phyloP scores from a whole-genome alignment of 1,140 invertebrate genomes.

The Macrotrachela quadricornifera region DNA sequence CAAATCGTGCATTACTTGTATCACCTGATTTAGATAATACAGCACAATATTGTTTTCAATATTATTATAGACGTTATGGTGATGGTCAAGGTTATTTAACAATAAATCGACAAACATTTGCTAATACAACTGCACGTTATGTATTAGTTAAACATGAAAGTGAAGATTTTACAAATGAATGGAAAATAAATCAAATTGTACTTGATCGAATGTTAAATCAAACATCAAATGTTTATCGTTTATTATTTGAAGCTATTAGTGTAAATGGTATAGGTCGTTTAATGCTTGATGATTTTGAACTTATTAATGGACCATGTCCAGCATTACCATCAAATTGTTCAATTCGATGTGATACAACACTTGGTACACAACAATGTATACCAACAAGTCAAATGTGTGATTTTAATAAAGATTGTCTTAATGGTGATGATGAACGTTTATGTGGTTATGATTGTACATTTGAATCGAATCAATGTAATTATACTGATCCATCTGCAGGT shows the following conservation, averaged over 20 bases:
- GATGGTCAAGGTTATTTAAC: too few relatives aligned
- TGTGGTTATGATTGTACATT: slow-evolving; percentile 15
- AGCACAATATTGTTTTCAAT: neutral
- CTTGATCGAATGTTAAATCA: too few relatives aligned
- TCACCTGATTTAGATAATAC: slow-evolving; percentile 4
- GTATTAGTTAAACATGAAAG: too few relatives aligned
- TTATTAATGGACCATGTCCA: neutral
- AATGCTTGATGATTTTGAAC: slow-evolving; percentile 4
- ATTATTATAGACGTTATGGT: neutral
- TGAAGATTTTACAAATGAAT: too few relatives aligned
- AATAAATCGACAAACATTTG: too few relatives aligned
- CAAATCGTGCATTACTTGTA: slow-evolving; percentile 1
- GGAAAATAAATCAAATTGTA: too few relatives aligned
- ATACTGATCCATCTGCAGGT: slow-evolving; percentile 7
- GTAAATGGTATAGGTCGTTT: too few relatives aligned
- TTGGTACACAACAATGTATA: slow-evolving; percentile 10
- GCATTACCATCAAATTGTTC: slow-evolving; percentile 1
- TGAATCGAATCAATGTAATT: slow-evolving; percentile 12
- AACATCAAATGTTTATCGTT: too few relatives aligned
- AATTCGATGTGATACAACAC: neutral
- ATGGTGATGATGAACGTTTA: slow-evolving; percentile 19
- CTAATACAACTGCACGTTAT: too few relatives aligned
- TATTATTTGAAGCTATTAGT: too few relatives aligned
- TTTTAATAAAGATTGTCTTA: slow-evolving; percentile 18
- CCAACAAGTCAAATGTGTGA: slow-evolving; percentile 17